These are phyloP conservation scores for Oreochromis spilurus DNA, from an alignment of 2,113 vertebrate species.

Conservation along the genomic window DNA sequence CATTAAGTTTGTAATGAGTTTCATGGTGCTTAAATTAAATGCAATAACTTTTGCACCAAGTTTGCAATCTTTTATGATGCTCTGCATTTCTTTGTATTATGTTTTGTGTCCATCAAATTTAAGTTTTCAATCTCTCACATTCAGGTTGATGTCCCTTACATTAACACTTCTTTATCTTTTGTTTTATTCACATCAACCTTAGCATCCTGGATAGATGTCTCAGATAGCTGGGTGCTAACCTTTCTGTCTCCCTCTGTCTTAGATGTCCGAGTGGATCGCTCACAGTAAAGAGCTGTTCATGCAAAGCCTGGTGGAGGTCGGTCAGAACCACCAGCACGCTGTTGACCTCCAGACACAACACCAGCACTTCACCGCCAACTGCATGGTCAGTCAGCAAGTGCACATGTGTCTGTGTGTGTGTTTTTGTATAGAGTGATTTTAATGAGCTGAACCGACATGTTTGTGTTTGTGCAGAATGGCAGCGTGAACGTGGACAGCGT, in stretches of 20 bases:
- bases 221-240: not conserved
- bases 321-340: slow-evolving; percentile 91
- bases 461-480: slow-evolving; percentile 79
- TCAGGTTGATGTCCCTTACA: not conserved
- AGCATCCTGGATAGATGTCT: not conserved
- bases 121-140: not conserved
- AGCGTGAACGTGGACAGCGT: slow-evolving; percentile 98
- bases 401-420: not conserved
- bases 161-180: not conserved
- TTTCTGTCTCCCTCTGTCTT: not conserved
- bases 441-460: not conserved
- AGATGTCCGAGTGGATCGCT: slow-evolving; percentile 99
- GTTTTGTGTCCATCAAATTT: not conserved
- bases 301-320: slow-evolving; percentile 91
- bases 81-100: not conserved
- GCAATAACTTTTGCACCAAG: not conserved
- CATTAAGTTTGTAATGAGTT: not conserved
- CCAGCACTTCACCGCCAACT: slow-evolving; percentile 98
- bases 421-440: not conserved
- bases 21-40: not conserved
- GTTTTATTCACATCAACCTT: not conserved
- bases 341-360: slow-evolving; percentile 94
- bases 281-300: slow-evolving; percentile 97
- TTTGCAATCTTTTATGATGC: not conserved
- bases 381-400: slow-evolving; percentile 78